phyloP scores from a whole-genome alignment of 2,113 vertebrate genomes.

The Regulus satrapa region DNA sequence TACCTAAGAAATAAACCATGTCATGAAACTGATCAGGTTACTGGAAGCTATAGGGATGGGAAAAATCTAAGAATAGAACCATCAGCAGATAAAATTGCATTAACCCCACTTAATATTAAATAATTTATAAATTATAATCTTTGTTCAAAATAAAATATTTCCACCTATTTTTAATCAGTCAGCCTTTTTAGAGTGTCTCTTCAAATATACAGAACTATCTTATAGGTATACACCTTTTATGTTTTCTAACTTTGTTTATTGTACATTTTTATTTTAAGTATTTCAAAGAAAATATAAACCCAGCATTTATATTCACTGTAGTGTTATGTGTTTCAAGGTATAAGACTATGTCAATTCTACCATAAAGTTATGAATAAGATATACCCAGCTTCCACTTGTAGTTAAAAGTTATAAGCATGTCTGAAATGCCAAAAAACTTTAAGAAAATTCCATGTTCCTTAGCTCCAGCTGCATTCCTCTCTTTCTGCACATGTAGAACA shows the following conservation, averaged over 20 bases:
- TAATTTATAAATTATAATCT: neutral
- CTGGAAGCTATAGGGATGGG: neutral
- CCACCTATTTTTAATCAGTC: neutral
- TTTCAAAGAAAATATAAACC: neutral
- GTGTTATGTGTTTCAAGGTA: neutral
- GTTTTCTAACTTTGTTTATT: neutral
- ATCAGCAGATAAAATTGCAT: neutral
- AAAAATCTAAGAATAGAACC: neutral
- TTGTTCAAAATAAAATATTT: neutral
- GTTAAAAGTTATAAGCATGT: neutral
- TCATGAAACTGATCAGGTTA: neutral
- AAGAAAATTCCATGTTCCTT: neutral
- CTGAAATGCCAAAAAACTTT: neutral
- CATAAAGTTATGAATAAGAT: neutral
- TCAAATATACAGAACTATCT: neutral
- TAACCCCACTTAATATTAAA: neutral
- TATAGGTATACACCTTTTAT: neutral
- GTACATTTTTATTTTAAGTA: neutral
- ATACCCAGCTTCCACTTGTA: neutral
- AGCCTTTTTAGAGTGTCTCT: neutral
- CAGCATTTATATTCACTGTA: neutral
- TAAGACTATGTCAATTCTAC: neutral
- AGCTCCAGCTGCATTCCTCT: neutral
- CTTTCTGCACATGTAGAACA: neutral
- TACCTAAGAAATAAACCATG: neutral